These are phyloP conservation scores for Zophobas morio DNA, from an alignment of 1,140 invertebrate genomes.

Conservation along the genomic window DNA sequence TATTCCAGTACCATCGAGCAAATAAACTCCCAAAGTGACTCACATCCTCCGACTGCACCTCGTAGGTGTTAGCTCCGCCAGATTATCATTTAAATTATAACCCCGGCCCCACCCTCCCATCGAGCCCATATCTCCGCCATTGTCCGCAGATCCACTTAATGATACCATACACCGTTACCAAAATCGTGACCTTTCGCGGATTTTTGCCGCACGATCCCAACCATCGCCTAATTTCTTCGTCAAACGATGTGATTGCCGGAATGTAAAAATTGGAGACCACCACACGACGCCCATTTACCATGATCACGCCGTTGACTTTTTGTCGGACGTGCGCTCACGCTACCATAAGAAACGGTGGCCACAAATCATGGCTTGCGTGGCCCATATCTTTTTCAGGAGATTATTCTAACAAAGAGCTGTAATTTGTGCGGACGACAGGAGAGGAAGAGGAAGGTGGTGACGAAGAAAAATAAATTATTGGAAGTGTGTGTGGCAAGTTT, in stretches of 20 bases:
- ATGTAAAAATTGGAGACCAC: conserved; percentile 2
- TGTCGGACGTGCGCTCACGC: not conserved
- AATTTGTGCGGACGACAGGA: conserved; percentile 7
- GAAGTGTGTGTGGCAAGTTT: not conserved
- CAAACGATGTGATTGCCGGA: not conserved
- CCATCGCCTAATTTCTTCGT: not conserved
- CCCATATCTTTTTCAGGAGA: conserved; percentile 19
- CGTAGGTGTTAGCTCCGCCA: not conserved
- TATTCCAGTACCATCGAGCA: not conserved
- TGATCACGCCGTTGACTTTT: not conserved
- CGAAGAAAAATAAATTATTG: conserved; percentile 19
- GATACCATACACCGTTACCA: not conserved
- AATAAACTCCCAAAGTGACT: not conserved
- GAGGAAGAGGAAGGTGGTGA: not conserved
- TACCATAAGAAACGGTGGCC: conserved; percentile 15
- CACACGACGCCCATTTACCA: conserved; percentile 14
- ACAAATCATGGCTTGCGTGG: conserved; percentile 27
- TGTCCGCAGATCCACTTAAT: not conserved
- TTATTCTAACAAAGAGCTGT: conserved; percentile 4
- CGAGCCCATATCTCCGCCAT: not conserved
- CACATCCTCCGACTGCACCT: not conserved
- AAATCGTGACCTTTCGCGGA: not conserved
- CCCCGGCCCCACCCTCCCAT: not conserved
- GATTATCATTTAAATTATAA: not conserved
- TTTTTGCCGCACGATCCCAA: not conserved